phyloP scores from a whole-genome alignment of 2,888 invertebrate species.

The Agriopis leucophaearia region DNA sequence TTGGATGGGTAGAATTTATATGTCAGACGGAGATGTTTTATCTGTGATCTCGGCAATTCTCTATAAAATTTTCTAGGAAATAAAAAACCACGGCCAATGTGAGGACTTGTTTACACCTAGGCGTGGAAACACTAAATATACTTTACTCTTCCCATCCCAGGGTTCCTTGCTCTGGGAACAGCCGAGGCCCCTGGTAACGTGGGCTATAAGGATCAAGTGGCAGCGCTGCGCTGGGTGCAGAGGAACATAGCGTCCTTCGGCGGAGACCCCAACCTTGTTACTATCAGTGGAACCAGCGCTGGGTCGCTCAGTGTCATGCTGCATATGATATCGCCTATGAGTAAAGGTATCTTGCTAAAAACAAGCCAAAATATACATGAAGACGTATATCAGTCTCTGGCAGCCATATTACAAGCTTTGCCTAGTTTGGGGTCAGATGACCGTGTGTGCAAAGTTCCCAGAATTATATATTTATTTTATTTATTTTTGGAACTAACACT shows the following conservation, averaged over 20 bases:
- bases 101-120: conserved; percentile 83
- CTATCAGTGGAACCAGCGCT: conserved; percentile 88
- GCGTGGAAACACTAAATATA: conserved; percentile 58
- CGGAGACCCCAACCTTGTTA: conserved; percentile 88
- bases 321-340: conserved; percentile 89
- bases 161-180: conserved; percentile 85
- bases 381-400: too few relatives aligned
- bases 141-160: conserved; percentile 87
- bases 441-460: too few relatives aligned
- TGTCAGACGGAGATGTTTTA: too few relatives aligned
- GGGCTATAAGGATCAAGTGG: conserved; percentile 90
- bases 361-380: too few relatives aligned
- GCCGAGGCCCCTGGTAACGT: conserved; percentile 88
- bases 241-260: conserved; percentile 89
- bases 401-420: too few relatives aligned
- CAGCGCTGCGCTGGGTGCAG: conserved; percentile 88
- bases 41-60: too few relatives aligned
- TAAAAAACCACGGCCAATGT: too few relatives aligned
- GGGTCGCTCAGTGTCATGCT: conserved; percentile 81
- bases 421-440: too few relatives aligned
- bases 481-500: too few relatives aligned
- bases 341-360: conserved; percentile 71
- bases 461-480: too few relatives aligned
- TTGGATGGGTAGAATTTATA: too few relatives aligned
- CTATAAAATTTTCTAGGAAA: too few relatives aligned